phyloP scores from a whole-genome alignment of 2,888 invertebrate species.

The Heliconius sara region DNA sequence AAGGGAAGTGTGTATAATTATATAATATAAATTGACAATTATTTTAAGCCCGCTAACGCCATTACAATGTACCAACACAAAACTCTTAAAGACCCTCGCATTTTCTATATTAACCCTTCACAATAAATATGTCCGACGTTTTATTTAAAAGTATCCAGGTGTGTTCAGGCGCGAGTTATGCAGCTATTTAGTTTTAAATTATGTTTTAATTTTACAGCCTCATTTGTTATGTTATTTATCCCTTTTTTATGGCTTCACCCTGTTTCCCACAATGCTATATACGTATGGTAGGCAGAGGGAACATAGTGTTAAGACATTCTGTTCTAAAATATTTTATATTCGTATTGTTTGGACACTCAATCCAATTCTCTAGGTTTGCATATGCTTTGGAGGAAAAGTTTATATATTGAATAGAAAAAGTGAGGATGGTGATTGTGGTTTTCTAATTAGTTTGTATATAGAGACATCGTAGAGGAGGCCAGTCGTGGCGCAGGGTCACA shows the following conservation, averaged over 20 bases:
- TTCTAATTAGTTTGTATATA: too few species aligned
- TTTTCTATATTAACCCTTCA: constrained; percentile 59
- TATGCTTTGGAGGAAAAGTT: too few species aligned
- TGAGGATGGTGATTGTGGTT: too few species aligned
- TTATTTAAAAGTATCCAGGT: constrained; percentile 59
- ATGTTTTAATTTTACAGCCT: constrained; percentile 46
- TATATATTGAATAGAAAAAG: too few species aligned
- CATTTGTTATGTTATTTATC: constrained; percentile 20
- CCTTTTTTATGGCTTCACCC: not conserved
- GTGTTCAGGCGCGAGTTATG: constrained; percentile 49
- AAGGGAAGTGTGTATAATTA: too few species aligned
- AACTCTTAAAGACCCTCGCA: constrained; percentile 49
- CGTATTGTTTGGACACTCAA: too few species aligned
- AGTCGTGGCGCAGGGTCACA: too few species aligned
- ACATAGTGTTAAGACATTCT: too few species aligned
- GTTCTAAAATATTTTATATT: too few species aligned
- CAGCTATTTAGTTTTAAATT: constrained; percentile 50
- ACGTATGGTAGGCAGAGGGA: not conserved
- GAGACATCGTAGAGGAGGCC: too few species aligned
- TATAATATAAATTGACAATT: not conserved
- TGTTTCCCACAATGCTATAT: not conserved
- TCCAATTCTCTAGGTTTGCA: too few species aligned
- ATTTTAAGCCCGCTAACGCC: constrained; percentile 10
- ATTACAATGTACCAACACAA: not conserved
- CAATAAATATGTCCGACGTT: constrained; percentile 58